A percentile compares a stretch with the other conserved stretches of the same genome.
These are phyloP conservation scores for Neodiprion pinetum DNA, from an alignment of 1,140 invertebrate genomes.

Conservation along the genomic window DNA sequence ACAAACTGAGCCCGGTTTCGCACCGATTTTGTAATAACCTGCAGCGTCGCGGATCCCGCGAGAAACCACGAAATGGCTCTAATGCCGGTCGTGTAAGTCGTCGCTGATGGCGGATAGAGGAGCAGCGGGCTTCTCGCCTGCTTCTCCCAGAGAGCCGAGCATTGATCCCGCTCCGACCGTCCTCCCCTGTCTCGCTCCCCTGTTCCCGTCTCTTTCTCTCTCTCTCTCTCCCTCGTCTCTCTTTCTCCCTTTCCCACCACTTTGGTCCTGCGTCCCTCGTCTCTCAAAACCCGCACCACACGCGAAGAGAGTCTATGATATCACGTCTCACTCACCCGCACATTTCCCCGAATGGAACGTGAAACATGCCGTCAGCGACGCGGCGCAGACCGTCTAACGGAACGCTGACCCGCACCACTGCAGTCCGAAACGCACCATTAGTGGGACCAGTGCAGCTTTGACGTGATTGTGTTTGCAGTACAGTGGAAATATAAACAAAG, in stretches of 20 bases:
- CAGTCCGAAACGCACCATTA: conserved; percentile 15
- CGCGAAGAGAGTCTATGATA: conserved; percentile 30
- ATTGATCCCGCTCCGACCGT: conserved; percentile 46
- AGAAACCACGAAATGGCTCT: conserved; percentile 51
- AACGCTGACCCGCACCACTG: conserved; percentile 21
- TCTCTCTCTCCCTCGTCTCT: conserved; percentile 12
- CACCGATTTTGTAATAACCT: conserved; percentile 39
- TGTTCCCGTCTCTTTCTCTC: conserved; percentile 16
- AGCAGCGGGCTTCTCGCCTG: conserved; percentile 24
- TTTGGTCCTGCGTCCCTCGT: not conserved
- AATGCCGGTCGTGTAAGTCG: conserved; percentile 22
- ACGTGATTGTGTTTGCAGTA: conserved; percentile 11
- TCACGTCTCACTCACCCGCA: conserved; percentile 25
- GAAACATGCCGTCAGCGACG: conserved; percentile 17
- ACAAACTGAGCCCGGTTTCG: conserved; percentile 34
- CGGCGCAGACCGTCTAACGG: conserved; percentile 6
- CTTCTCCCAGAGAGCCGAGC: conserved; percentile 36
- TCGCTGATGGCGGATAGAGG: conserved; percentile 31
- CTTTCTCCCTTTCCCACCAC: not conserved
- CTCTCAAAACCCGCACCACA: conserved; percentile 8
- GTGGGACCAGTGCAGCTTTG: not conserved
- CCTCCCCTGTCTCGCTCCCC: conserved; percentile 28
- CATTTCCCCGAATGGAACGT: conserved; percentile 13
- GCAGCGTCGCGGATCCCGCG: conserved; percentile 31
- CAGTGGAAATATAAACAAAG: conserved; percentile 9